Conservation (phyloP, 1,140 invertebrate species). For the Bombus ignitus region DNA sequence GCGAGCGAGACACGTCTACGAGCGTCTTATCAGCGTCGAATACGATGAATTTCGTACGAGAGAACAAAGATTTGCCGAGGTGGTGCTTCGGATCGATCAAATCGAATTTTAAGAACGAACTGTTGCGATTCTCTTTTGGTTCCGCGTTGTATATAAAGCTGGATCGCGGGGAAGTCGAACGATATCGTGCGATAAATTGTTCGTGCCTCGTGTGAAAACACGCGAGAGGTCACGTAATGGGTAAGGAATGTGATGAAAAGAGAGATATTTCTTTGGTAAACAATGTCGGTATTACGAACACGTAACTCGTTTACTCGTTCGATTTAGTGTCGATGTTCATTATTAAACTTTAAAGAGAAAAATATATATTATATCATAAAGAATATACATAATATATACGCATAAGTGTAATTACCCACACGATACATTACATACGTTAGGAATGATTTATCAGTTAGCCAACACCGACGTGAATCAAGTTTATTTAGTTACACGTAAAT, state of each 20-base stretch:
- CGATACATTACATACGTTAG: slow-evolving; percentile 21
- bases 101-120: neutral
- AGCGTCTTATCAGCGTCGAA: slow-evolving; percentile 14
- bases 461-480: slow-evolving; percentile 10
- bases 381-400: slow-evolving; percentile 48
- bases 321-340: slow-evolving; percentile 60
- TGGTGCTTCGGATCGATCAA: slow-evolving; percentile 27
- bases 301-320: slow-evolving; percentile 67
- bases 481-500: slow-evolving; percentile 22
- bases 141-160: slow-evolving; percentile 23
- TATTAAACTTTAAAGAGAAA: slow-evolving; percentile 24
- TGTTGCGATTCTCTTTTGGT: neutral
- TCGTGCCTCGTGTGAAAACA: neutral
- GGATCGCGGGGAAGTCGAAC: neutral
- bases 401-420: slow-evolving; percentile 40
- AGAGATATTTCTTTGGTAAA: neutral
- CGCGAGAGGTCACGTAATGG: neutral
- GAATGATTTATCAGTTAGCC: slow-evolving; percentile 22
- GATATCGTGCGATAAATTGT: neutral
- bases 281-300: slow-evolving; percentile 8
- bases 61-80: neutral
- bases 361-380: slow-evolving; percentile 37
- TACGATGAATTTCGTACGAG: neutral
- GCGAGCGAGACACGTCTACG: slow-evolving; percentile 41
- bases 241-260: neutral